Percentiles rank a stretch among this genome's conserved stretches.
Evolutionary conservation across 1,140 invertebrate species (phyloP).

Genomic region (Heliconius hermathena): DNA sequence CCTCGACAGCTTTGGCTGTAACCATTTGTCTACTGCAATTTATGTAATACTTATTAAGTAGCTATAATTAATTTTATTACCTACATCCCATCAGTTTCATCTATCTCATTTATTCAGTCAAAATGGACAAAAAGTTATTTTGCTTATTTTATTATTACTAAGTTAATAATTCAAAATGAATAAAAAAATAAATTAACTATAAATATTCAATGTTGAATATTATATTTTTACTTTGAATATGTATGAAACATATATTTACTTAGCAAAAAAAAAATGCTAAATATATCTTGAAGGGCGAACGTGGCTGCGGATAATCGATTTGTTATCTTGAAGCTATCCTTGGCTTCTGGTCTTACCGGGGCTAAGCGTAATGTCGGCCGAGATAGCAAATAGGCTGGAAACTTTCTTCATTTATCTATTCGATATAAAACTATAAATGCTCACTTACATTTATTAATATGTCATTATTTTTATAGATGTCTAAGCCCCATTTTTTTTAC

Average conservation of each 20-base stretch:
- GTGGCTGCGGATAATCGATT: neutral
- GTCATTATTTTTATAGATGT: too few species aligned
- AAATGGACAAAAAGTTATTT: too few species aligned
- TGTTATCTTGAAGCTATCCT: constrained; percentile 4
- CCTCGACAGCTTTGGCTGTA: neutral
- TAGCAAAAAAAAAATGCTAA: neutral
- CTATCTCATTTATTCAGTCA: neutral
- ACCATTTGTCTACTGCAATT: neutral
- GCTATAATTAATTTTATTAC: neutral
- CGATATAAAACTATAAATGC: too few species aligned
- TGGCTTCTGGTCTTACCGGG: neutral
- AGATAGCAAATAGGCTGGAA: neutral
- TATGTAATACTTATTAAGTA: neutral
- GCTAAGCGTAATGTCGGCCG: neutral
- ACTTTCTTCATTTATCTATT: neutral
- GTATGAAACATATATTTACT: neutral
- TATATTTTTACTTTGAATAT: too few species aligned
- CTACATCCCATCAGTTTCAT: neutral
- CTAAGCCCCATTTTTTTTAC: too few species aligned
- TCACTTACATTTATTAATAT: too few species aligned
- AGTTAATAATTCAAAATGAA: too few species aligned
- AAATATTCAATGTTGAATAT: too few species aligned
- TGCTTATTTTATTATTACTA: too few species aligned
- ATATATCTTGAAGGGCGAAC: neutral
- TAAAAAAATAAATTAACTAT: too few species aligned